Evolutionary conservation across 2,113 vertebrate species (phyloP).

Genomic region (Ochotona curzoniae): DNA sequence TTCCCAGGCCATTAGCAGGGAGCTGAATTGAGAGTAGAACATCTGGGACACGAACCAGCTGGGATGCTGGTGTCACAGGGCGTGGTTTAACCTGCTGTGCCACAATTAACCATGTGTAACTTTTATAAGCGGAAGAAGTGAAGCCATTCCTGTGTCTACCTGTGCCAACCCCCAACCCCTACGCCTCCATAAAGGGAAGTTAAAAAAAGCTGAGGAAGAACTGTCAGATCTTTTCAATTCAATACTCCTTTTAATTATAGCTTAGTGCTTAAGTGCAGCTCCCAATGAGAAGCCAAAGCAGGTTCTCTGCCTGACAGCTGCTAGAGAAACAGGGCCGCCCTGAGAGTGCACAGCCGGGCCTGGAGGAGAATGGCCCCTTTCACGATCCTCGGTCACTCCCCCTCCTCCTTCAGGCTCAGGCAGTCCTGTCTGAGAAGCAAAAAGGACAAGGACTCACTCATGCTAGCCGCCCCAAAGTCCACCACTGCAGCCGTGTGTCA

Average conservation of each 20-base stretch:
- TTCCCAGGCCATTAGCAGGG: too few relatives aligned
- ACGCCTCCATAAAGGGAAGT: background rate
- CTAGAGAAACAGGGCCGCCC: background rate
- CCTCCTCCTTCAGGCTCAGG: background rate
- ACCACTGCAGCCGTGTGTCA: background rate
- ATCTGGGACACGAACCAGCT: too few relatives aligned
- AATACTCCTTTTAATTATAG: slow-evolving; percentile 42
- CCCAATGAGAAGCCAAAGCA: background rate
- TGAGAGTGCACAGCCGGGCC: background rate
- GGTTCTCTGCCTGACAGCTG: background rate
- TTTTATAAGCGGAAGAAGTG: slow-evolving; percentile 27
- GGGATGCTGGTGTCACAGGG: too few relatives aligned
- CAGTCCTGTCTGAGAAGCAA: background rate
- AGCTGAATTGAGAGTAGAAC: too few relatives aligned
- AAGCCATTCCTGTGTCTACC: background rate
- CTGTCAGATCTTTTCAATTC: slow-evolving; percentile 58
- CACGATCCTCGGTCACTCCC: background rate
- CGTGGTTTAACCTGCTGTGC: too few relatives aligned
- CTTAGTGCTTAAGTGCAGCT: slow-evolving; percentile 54
- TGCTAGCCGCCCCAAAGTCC: background rate
- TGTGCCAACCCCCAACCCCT: background rate
- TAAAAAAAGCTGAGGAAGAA: slow-evolving; percentile 40
- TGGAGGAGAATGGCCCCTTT: background rate
- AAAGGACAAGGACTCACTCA: background rate
- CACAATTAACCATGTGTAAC: background rate